Evolutionary conservation across 2,888 invertebrate genomes (phyloP).

Genomic region (Orgyia antiqua): DNA sequence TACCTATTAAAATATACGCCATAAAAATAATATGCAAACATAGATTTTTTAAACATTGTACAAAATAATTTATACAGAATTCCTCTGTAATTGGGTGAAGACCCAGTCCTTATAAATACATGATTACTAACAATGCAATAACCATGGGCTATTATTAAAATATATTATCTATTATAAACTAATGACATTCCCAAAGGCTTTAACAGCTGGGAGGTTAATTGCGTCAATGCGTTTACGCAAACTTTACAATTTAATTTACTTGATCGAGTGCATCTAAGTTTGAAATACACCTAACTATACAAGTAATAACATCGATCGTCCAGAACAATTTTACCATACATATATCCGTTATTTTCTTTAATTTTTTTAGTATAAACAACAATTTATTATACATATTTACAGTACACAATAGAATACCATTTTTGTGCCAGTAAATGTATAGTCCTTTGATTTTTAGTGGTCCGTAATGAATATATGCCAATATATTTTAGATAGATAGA

Average conservation of each 20-base stretch:
- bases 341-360: slow-evolving; percentile 1
- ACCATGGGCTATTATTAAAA: slow-evolving; percentile 52
- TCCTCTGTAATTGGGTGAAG: slow-evolving; percentile 30
- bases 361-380: background rate
- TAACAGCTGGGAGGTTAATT: slow-evolving; percentile 25
- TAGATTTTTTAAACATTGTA: slow-evolving; percentile 56
- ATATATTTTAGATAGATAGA: too few relatives aligned
- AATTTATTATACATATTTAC: too few relatives aligned
- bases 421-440: too few relatives aligned
- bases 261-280: slow-evolving; percentile 20
- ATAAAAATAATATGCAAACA: slow-evolving; percentile 58
- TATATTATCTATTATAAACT: slow-evolving; percentile 51
- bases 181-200: slow-evolving; percentile 35
- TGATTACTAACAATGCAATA: slow-evolving; percentile 44
- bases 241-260: slow-evolving; percentile 18
- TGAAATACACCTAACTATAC: slow-evolving; percentile 15
- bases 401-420: background rate
- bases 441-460: too few relatives aligned
- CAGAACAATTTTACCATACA: slow-evolving; percentile 15
- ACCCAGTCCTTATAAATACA: slow-evolving; percentile 38
- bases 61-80: slow-evolving; percentile 65
- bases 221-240: slow-evolving; percentile 29
- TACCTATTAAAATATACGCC: slow-evolving; percentile 33
- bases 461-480: too few relatives aligned
- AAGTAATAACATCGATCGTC: slow-evolving; percentile 17